Percentiles rank a stretch among this genome's conserved stretches.
Evolutionary conservation across 1,140 invertebrate species (phyloP).

Genomic region (Dolichoris vasculosae): DNA sequence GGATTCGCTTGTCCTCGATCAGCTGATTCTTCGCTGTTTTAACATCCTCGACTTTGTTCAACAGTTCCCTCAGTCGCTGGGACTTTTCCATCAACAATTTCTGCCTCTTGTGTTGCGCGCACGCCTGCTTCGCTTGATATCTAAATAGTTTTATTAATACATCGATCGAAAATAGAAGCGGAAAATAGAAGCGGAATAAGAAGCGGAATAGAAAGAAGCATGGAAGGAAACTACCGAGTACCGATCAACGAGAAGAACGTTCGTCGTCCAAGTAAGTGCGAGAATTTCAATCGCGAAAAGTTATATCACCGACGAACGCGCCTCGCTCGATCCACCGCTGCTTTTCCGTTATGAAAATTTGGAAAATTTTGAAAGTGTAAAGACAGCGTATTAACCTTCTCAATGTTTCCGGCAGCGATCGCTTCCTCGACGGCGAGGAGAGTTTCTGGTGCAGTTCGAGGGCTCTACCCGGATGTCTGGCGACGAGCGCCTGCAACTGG

Average conservation of each 20-base stretch:
- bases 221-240: too few species aligned
- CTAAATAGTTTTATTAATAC: constrained; percentile 73
- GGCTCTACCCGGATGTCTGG: constrained; percentile 90
- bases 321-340: too few species aligned
- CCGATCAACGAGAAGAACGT: not conserved
- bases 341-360: too few species aligned
- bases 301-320: not conserved
- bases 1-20: constrained; percentile 87
- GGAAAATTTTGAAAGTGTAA: not conserved
- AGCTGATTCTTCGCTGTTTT: constrained; percentile 89
- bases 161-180: not conserved
- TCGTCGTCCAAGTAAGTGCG: not conserved
- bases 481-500: constrained; percentile 84
- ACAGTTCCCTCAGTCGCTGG: constrained; percentile 87
- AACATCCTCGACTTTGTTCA: constrained; percentile 93
- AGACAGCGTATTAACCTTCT: constrained; percentile 10
- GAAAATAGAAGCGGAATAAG: too few species aligned
- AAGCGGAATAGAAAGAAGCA: too few species aligned
- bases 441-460: constrained; percentile 94
- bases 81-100: constrained; percentile 89
- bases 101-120: constrained; percentile 85
- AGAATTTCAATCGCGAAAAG: not conserved
- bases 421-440: constrained; percentile 90
- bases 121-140: constrained; percentile 92
- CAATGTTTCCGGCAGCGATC: constrained; percentile 84